Conservation (phyloP, 2,888 invertebrate species). For the Colostygia pectinataria region DNA sequence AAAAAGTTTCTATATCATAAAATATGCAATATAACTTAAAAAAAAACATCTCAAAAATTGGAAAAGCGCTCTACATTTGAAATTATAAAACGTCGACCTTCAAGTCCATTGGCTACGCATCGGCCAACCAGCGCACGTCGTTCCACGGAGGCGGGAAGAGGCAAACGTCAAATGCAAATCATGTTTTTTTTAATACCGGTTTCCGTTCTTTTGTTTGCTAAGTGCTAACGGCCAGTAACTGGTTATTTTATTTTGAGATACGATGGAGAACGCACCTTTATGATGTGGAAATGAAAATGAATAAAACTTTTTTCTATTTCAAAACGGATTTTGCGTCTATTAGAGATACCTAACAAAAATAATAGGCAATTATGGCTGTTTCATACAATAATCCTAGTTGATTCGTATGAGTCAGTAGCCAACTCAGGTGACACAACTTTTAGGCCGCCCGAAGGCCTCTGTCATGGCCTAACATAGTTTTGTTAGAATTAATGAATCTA, state of each 20-base stretch:
- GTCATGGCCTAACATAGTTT: too few species aligned
- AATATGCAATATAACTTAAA: too few species aligned
- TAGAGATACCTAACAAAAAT: too few species aligned
- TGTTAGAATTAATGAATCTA: too few species aligned
- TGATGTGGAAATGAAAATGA: constrained; percentile 1
- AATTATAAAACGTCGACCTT: constrained; percentile 38
- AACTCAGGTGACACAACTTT: too few species aligned
- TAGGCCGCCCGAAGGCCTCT: too few species aligned
- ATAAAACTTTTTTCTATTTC: not conserved
- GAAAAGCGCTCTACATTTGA: constrained; percentile 12
- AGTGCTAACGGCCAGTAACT: constrained; percentile 58
- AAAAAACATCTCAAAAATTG: constrained; percentile 5
- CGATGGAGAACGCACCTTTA: constrained; percentile 33
- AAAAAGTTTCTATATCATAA: too few species aligned
- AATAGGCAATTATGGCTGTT: too few species aligned
- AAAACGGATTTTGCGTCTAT: too few species aligned
- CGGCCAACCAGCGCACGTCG: constrained; percentile 59
- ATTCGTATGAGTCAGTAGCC: too few species aligned
- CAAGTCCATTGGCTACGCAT: constrained; percentile 58
- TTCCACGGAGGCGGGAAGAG: constrained; percentile 73
- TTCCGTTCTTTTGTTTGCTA: constrained; percentile 59
- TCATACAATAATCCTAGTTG: too few species aligned
- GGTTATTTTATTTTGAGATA: constrained; percentile 52
- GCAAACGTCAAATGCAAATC: constrained; percentile 78
- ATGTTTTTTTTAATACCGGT: constrained; percentile 62